phyloP scores from a whole-genome alignment of 2,797 vertebrate genomes.

The Diceros bicornis region DNA sequence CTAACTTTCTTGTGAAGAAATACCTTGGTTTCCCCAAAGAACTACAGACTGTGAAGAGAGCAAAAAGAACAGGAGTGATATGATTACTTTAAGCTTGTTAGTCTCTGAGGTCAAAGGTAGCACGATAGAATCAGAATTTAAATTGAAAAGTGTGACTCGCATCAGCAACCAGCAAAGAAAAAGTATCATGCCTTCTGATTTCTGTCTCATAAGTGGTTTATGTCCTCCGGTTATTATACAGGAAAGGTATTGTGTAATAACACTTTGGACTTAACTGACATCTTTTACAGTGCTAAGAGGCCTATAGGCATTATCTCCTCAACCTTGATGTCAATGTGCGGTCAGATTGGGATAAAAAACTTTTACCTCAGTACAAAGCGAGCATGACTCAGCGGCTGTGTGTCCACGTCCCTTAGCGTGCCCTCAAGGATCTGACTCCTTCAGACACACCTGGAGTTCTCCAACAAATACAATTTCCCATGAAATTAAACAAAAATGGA shows the following conservation, averaged over 20 bases:
- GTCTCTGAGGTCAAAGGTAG: not conserved
- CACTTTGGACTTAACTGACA: slow-evolving; percentile 44
- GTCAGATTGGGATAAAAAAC: not conserved
- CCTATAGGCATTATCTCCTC: not conserved
- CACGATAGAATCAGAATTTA: not conserved
- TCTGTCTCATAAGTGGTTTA: not conserved
- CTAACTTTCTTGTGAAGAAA: not conserved
- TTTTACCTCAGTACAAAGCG: not conserved
- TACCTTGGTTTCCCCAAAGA: not conserved
- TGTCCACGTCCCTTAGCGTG: not conserved
- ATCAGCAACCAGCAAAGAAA: not conserved
- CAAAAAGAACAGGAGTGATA: not conserved
- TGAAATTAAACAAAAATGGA: not conserved
- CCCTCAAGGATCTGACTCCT: not conserved
- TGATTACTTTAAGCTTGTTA: not conserved
- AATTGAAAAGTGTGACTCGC: not conserved
- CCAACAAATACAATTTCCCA: not conserved
- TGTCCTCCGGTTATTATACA: not conserved
- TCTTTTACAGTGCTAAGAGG: not conserved
- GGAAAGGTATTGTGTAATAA: not conserved
- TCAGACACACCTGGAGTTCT: not conserved
- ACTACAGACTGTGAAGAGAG: not conserved
- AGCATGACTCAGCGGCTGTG: not conserved
- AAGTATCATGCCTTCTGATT: not conserved
- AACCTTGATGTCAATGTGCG: not conserved